phyloP scores from a whole-genome alignment of 2,113 vertebrate species.

The Corythoichthys intestinalis region DNA sequence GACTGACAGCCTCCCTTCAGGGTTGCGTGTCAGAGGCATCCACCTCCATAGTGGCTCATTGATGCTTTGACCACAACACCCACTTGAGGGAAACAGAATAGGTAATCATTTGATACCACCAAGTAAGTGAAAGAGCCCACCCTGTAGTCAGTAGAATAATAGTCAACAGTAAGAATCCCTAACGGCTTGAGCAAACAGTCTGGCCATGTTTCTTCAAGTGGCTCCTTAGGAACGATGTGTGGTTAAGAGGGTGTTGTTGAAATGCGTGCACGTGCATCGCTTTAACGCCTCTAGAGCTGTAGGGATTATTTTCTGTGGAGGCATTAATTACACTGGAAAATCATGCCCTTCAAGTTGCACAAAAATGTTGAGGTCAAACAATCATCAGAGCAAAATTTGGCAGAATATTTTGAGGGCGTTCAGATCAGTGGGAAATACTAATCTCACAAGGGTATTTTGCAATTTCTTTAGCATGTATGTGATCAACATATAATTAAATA shows the following conservation, averaged over 20 bases:
- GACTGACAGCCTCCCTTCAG: slow-evolving; percentile 45
- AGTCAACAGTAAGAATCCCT: slow-evolving; percentile 47
- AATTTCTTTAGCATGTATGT: not conserved
- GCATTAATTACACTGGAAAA: slow-evolving; percentile 3
- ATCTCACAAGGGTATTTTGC: not conserved
- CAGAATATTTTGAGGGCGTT: not conserved
- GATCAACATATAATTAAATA: not conserved
- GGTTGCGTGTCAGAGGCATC: slow-evolving; percentile 34
- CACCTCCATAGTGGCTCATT: slow-evolving; percentile 57
- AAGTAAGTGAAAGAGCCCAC: slow-evolving; percentile 44
- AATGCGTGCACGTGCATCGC: slow-evolving; percentile 6
- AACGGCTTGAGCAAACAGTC: slow-evolving; percentile 52
- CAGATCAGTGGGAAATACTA: not conserved
- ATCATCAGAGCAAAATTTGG: not conserved
- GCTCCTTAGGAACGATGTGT: slow-evolving; percentile 37
- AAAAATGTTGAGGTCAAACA: not conserved
- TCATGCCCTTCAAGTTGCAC: not conserved
- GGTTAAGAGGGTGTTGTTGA: slow-evolving; percentile 36
- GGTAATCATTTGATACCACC: slow-evolving; percentile 61
- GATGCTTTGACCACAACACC: slow-evolving; percentile 39
- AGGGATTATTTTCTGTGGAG: slow-evolving; percentile 5
- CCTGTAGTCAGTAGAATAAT: slow-evolving; percentile 60
- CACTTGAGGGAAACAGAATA: slow-evolving; percentile 54
- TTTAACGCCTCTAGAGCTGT: slow-evolving; percentile 7
- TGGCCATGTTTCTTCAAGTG: slow-evolving; percentile 56